Conservation (phyloP, 2,888 invertebrate genomes). For the Microctonus aethiopoides region DNA sequence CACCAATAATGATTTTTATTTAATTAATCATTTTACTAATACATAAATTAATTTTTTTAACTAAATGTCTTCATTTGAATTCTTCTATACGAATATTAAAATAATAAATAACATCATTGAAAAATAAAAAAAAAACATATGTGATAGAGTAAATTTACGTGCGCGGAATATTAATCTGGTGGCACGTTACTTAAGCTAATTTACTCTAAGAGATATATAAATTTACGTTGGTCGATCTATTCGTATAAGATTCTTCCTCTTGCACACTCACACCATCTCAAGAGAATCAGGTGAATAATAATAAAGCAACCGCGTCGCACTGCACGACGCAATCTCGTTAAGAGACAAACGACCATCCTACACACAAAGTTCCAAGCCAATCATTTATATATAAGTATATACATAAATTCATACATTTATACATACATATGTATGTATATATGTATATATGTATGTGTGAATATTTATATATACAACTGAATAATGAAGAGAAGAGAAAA, state of each 20-base stretch:
- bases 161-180: slow-evolving; percentile 43
- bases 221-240: slow-evolving; percentile 7
- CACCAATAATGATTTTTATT: neutral
- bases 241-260: neutral
- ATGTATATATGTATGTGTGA: too few species aligned
- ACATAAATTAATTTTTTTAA: too few species aligned
- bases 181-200: slow-evolving; percentile 48
- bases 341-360: slow-evolving; percentile 26
- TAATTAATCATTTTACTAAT: too few species aligned
- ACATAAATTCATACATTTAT: neutral
- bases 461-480: too few species aligned
- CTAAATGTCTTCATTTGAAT: too few species aligned
- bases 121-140: slow-evolving; percentile 10
- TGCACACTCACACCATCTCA: slow-evolving; percentile 39
- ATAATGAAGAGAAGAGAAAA: neutral
- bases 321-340: slow-evolving; percentile 39
- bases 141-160: slow-evolving; percentile 33
- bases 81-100: neutral
- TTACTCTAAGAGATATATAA: slow-evolving; percentile 28
- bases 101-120: neutral
- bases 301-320: slow-evolving; percentile 35
- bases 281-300: slow-evolving; percentile 43
- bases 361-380: slow-evolving; percentile 1
- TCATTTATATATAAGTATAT: neutral
- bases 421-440: neutral